Percentiles rank a stretch among this genome's conserved stretches.
Evolutionary conservation across 1,140 invertebrate genomes (phyloP).

Genomic region (Fopius arisanus): DNA sequence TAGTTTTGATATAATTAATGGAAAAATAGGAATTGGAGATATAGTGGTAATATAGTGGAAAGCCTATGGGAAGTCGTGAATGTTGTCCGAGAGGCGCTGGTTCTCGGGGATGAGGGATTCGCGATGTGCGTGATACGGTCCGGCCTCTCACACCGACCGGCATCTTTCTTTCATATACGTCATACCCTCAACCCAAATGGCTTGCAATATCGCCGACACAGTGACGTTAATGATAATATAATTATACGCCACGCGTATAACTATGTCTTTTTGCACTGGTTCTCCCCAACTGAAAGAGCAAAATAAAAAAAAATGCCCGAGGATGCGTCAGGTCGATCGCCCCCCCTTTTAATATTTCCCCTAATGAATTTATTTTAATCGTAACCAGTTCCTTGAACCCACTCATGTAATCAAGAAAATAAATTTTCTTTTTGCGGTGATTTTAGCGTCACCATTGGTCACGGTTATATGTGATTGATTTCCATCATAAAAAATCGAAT

Average conservation of each 20-base stretch:
- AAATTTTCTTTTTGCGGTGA: not conserved
- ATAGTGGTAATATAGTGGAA: not conserved
- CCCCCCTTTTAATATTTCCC: constrained; percentile 19
- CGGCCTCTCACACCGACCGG: not conserved
- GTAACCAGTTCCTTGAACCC: not conserved
- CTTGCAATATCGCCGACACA: constrained; percentile 30
- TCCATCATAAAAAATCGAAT: not conserved
- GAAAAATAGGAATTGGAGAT: not conserved
- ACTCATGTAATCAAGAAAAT: not conserved
- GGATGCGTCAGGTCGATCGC: not conserved
- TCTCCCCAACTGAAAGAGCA: not conserved
- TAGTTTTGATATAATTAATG: not conserved
- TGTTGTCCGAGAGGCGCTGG: not conserved
- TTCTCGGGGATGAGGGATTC: not conserved
- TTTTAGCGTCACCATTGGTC: not conserved
- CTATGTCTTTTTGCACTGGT: constrained; percentile 36
- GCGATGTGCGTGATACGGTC: constrained; percentile 5
- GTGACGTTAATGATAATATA: constrained; percentile 53
- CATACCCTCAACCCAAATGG: constrained; percentile 21
- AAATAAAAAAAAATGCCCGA: not conserved
- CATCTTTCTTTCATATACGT: not conserved
- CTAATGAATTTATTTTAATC: constrained; percentile 46
- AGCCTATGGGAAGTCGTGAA: not conserved
- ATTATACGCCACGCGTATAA: constrained; percentile 43
- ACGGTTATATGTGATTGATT: not conserved